Base-by-base conservation (phyloP, 2,888 invertebrate genomes). In the Drosophila anomelani region DNA sequence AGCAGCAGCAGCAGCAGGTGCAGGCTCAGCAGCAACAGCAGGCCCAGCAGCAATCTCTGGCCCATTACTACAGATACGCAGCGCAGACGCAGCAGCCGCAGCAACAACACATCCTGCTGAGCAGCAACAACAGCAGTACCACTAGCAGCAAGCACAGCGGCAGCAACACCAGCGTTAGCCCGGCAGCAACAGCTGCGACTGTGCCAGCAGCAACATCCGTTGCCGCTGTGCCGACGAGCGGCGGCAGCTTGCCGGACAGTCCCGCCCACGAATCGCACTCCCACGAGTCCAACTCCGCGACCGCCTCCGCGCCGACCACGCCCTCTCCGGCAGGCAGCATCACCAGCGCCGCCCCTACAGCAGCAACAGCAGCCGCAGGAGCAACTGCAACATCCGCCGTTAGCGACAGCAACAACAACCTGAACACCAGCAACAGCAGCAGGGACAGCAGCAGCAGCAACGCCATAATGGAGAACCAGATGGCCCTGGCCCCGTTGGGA, bases 401-500 rank as follows among this genome's bases (percentile, higher is more conserved):
- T 44, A 85, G 87, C 88, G 85, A 88, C 81, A 91, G 82, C 84
- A 88, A 82, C 80, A 88, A 80, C 78, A 81, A 88, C 78, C 75
- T 73, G 80, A 85, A 75, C 81, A 77, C 60, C 81, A 76, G 71
- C 71, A 70, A 76, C 75, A 76, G 69, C 78, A 86, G 62, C 77
- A 81, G 61, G 68, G 79, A 64, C 77, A 90, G 77, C 83, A 84
- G 78, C 82, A 82, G 79, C 80, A 90, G 81, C 85, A 84, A 75
- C 80, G 80, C 77, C 80, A 90, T 89, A 78, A 92, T 92, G 92
- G 93, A 93, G 79, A 93, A 92, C 90, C 92, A 92, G 90, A 92
- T 93, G 91, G 95, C 95, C 83, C 94, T 95, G 82, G 94, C 95
- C 84, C 94, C 95, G 92, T 94, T 96, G 92, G 96, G 97, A 91